Evolutionary conservation across 1,140 invertebrate species (phyloP), one percentile per base, ranked within the genome.

Genomic region (Ostrea edulis): DNA sequence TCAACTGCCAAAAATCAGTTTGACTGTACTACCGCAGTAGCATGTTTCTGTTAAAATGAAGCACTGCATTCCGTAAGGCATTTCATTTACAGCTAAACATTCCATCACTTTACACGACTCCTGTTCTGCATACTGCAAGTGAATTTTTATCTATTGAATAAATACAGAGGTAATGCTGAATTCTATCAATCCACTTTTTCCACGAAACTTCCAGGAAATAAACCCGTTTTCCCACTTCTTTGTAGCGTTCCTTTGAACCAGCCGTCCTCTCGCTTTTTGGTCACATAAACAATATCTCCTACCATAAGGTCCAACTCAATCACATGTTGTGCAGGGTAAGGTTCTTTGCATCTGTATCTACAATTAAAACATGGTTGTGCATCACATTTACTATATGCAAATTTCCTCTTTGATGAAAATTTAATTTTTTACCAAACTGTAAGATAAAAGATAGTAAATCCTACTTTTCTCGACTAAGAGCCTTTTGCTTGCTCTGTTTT

Each of bases 181-280:
- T 62, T 0, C 22, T 3, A 51, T 89, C 58, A 92, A 85, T 91
- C 91, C 85, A 87, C 90, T 87, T 92, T 92, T 55, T 98, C 97
- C 20, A 99, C 98, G 96, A 99, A 99, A 93, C 97, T 98, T 62
- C 97, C 97, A 2, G 98, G 98, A 95, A 99, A 99, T 2, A 99
- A 96, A 8, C 98, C 98, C 2, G 97, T 98, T 91, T 97, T 97
- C 20, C 98, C 98, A 2, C 97, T 98, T 81, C 98, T 96, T 92
- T 98, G 97, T 90, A 97, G 96, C 0, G 97, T 98, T 8, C 98
- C 98, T 94, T 99, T 99, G 94, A 97, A 98, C 98, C 98, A 99
- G 17, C 98, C 98, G 93, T 99, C 98, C 44, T 98, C 98, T 58
- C 98, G 96, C 94, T 98, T 98, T 91, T 97, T 97, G 93, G 98